Evolutionary conservation across 2,113 vertebrate species (phyloP).

Genomic region (Ursus arctos): DNA sequence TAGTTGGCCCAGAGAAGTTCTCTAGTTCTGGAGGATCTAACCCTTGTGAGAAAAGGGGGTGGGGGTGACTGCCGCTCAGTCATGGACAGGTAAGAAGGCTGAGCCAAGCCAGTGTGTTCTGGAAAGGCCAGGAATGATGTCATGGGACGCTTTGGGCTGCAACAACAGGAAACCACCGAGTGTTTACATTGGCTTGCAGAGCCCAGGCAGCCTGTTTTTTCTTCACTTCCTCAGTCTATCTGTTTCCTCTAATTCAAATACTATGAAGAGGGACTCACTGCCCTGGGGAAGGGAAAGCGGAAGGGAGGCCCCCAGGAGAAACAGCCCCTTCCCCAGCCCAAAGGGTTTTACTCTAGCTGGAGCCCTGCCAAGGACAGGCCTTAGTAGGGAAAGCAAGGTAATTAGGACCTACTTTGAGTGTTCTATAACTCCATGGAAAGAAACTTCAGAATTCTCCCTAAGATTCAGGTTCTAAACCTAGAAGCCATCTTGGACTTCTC

Average conservation of each 20-base stretch:
- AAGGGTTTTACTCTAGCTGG: conserved; percentile 60
- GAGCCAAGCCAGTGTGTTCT: conserved; percentile 69
- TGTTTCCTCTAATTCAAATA: conserved; percentile 91
- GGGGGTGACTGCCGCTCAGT: conserved; percentile 64
- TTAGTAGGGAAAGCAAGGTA: conserved; percentile 46
- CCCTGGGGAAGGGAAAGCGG: conserved; percentile 72
- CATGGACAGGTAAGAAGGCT: conserved; percentile 60
- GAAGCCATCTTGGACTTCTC: conserved; percentile 40
- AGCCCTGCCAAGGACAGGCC: conserved; percentile 34
- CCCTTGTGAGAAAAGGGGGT: conserved; percentile 51
- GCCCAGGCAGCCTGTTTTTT: conserved; percentile 86
- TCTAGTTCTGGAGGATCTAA: conserved; percentile 64
- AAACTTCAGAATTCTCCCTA: conserved; percentile 59
- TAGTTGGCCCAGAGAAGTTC: conserved; percentile 59
- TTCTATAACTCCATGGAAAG: conserved; percentile 4
- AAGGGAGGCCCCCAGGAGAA: conserved; percentile 78
- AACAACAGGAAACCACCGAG: conserved; percentile 92
- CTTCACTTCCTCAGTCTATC: conserved; percentile 88
- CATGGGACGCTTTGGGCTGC: conserved; percentile 89
- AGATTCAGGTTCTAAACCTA: conserved; percentile 44
- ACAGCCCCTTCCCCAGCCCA: conserved; percentile 54
- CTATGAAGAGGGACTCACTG: conserved; percentile 81
- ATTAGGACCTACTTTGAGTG: conserved; percentile 1
- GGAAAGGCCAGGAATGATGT: conserved; percentile 88
- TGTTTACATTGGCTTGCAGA: conserved; percentile 89